These are phyloP conservation scores for Catostomus latipinnis DNA, from an alignment of 2,797 vertebrate genomes.

Conservation along the genomic window DNA sequence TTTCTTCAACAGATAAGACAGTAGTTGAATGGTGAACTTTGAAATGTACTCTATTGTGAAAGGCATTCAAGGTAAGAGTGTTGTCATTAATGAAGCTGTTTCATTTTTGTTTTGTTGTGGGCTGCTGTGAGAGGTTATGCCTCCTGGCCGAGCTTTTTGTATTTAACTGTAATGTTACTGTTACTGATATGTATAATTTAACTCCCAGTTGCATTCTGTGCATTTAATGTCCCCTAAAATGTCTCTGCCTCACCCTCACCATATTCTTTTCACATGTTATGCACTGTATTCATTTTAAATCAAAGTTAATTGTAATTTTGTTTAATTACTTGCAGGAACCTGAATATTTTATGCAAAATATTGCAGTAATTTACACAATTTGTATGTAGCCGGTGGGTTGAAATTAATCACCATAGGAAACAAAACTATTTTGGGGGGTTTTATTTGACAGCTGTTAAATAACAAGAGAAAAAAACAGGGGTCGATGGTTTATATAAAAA, in stretches of 20 bases:
- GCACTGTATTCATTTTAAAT: not conserved
- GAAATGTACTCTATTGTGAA: slow-evolving; percentile 28
- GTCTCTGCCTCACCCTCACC: not conserved
- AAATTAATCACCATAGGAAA: no score
- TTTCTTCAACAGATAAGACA: not conserved
- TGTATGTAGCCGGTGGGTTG: no score
- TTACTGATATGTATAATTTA: slow-evolving; percentile 43
- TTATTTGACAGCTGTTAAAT: no score
- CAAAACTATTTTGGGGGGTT: no score
- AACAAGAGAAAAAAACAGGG: no score
- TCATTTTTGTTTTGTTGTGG: slow-evolving; percentile 21
- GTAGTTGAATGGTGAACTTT: slow-evolving; percentile 14
- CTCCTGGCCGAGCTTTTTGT: slow-evolving; percentile 41
- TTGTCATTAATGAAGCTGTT: slow-evolving; percentile 5
- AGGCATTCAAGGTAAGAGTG: slow-evolving; percentile 48
- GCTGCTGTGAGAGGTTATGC: slow-evolving; percentile 31
- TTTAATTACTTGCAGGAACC: no score
- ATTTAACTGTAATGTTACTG: slow-evolving; percentile 22
- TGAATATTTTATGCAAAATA: not conserved
- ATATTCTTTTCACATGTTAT: slow-evolving; percentile 18
- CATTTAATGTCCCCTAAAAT: slow-evolving; percentile 2
- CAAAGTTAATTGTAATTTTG: not conserved
- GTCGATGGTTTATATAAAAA: no score
- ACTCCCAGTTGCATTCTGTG: slow-evolving; percentile 30
- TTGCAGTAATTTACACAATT: not conserved